phyloP scores from a whole-genome alignment of 2,888 invertebrate species.

The Gisinianus flammeolus region DNA sequence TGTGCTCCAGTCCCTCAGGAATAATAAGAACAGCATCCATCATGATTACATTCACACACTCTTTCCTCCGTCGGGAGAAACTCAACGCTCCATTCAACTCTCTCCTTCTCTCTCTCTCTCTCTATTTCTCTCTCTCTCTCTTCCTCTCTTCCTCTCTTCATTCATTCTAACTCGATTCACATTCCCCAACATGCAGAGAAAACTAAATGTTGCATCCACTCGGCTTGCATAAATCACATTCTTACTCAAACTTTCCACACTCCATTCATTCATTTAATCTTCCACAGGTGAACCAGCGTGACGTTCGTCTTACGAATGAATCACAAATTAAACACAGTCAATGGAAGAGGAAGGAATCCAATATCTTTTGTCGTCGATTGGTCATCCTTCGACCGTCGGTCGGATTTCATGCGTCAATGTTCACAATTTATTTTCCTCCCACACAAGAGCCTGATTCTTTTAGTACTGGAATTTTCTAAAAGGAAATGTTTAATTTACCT shows the following conservation, averaged over 20 bases:
- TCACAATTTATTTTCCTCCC: too few relatives aligned
- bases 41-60: constrained; percentile 55
- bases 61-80: constrained; percentile 29
- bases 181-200: too few relatives aligned
- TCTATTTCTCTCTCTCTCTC: background rate
- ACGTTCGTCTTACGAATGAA: constrained; percentile 11
- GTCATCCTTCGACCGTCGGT: too few relatives aligned
- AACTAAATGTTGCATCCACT: too few relatives aligned
- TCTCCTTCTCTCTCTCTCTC: background rate
- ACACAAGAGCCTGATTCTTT: too few relatives aligned
- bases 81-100: background rate
- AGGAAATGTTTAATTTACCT: too few relatives aligned
- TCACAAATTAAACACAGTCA: constrained; percentile 15
- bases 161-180: background rate
- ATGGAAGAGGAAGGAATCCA: too few relatives aligned
- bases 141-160: background rate
- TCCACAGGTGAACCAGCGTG: constrained; percentile 27
- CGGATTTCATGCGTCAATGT: too few relatives aligned
- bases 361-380: too few relatives aligned
- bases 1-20: constrained; percentile 55
- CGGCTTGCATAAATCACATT: background rate
- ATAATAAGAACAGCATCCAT: constrained; percentile 59
- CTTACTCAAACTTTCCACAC: background rate
- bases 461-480: too few relatives aligned
- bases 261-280: constrained; percentile 17